These are phyloP conservation scores for Thalassophryne amazonica DNA, from an alignment of 2,797 vertebrate species.

Conservation along the genomic window DNA sequence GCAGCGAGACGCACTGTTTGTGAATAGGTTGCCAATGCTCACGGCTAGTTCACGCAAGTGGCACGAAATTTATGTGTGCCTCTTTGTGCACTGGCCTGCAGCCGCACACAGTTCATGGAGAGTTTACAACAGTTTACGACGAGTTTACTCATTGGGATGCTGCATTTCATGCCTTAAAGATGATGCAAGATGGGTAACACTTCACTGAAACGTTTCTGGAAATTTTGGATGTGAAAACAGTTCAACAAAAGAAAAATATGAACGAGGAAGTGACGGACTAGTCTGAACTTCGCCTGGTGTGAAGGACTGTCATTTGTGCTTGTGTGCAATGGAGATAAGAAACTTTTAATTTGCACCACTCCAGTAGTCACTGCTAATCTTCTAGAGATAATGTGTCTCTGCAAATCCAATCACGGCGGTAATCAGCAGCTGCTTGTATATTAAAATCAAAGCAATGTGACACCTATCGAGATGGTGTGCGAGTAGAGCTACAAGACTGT, in stretches of 20 bases:
- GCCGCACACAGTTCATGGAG: no score
- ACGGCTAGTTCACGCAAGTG: no score
- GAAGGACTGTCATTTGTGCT: not conserved
- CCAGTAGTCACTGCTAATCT: not conserved
- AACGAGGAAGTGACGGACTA: not conserved
- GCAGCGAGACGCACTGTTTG: no score
- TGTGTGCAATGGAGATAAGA: conserved; percentile 1
- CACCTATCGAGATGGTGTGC: not conserved
- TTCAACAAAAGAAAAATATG: not conserved
- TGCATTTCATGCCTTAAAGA: not conserved
- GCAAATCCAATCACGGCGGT: not conserved
- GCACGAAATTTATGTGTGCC: no score
- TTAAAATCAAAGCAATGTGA: not conserved
- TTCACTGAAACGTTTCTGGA: not conserved
- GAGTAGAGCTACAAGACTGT: no score
- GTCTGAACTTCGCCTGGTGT: not conserved
- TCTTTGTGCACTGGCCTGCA: no score
- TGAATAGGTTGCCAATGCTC: no score
- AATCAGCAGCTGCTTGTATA: not conserved
- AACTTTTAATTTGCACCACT: conserved; percentile 14
- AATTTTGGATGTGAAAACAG: not conserved
- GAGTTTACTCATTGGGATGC: no score
- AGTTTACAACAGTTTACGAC: no score
- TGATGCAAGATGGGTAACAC: not conserved
- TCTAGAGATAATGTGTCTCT: not conserved